Conservation (phyloP, 2,888 invertebrate genomes). For the Erebia ligea region DNA sequence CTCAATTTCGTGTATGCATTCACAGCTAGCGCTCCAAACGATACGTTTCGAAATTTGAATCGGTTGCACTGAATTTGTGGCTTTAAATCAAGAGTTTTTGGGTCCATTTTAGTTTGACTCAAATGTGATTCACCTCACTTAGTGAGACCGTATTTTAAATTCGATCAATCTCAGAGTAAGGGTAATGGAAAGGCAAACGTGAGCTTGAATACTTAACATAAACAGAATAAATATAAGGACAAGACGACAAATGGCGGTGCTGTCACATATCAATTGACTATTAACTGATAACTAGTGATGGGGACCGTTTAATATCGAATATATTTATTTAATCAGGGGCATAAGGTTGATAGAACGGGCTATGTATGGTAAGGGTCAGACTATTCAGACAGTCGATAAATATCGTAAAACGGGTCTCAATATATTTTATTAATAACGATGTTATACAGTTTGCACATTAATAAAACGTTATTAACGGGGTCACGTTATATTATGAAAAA, state of each 20-base stretch:
- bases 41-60: too few relatives aligned
- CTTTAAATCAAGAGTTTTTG: too few relatives aligned
- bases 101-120: too few relatives aligned
- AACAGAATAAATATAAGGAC: constrained; percentile 11
- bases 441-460: neutral
- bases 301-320: neutral
- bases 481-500: too few relatives aligned
- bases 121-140: too few relatives aligned
- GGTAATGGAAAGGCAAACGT: constrained; percentile 12
- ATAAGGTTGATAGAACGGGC: neutral
- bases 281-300: constrained; percentile 21
- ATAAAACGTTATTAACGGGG: too few relatives aligned
- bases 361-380: neutral
- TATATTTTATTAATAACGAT: constrained; percentile 1
- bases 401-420: neutral
- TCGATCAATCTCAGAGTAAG: too few relatives aligned
- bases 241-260: constrained; percentile 4
- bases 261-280: constrained; percentile 19
- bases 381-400: neutral
- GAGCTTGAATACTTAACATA: neutral
- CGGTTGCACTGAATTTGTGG: too few relatives aligned
- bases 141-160: too few relatives aligned
- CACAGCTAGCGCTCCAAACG: too few relatives aligned
- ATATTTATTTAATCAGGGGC: constrained; percentile 1
- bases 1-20: too few relatives aligned